Percentiles rank a stretch among this genome's conserved stretches.
These are phyloP conservation scores for Aspidiotus rigidus DNA, from an alignment of 2,888 invertebrate genomes.

Conservation along the genomic window DNA sequence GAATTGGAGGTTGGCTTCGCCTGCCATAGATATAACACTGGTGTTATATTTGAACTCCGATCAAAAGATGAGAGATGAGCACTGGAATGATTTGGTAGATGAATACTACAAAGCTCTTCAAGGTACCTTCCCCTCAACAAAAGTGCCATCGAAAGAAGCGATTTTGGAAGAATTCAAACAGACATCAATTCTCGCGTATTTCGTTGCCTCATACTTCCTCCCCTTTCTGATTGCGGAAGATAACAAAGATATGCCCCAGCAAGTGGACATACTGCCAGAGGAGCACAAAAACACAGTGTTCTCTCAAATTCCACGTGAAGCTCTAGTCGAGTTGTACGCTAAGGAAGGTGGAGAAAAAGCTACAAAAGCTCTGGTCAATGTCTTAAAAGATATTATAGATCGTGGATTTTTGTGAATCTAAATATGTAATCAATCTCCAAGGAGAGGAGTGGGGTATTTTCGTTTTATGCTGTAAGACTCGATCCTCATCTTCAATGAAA, in stretches of 20 bases:
- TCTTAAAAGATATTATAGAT: conserved; percentile 25
- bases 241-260: too few species aligned
- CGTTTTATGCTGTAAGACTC: too few species aligned
- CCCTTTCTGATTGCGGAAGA: conserved; percentile 2
- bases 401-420: conserved; percentile 3
- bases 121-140: conserved; percentile 28
- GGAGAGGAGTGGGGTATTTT: too few species aligned
- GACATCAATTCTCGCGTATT: not conserved
- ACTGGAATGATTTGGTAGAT: conserved; percentile 53
- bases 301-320: not conserved
- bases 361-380: not conserved
- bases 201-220: not conserved
- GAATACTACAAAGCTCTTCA: conserved; percentile 53
- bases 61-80: conserved; percentile 48
- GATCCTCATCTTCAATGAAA: too few species aligned
- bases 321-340: not conserved
- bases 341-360: too few species aligned
- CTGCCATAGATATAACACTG: conserved; percentile 53
- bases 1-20: conserved; percentile 46
- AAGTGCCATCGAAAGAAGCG: not conserved
- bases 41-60: conserved; percentile 56
- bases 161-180: conserved; percentile 7
- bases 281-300: not conserved
- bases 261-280: not conserved
- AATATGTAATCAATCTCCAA: not conserved